Evolutionary conservation across 2,888 invertebrate species (phyloP), one percentile per base, ranked within the genome.

Genomic region (Lysandra coridon): DNA sequence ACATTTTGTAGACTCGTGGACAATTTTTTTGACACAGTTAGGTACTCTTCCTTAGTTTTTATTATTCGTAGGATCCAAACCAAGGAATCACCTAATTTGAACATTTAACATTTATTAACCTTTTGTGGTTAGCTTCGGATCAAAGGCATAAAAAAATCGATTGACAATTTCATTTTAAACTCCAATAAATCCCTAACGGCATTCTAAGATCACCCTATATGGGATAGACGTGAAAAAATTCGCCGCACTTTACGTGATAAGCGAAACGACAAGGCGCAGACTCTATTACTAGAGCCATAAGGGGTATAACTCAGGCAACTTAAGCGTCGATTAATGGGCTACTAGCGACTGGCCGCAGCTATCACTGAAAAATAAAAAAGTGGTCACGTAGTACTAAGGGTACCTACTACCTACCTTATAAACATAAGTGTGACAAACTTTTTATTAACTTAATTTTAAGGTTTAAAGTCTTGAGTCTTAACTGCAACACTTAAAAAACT

Each of bases 211-310:
- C 64, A 30, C 10, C 69, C 69, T 37, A 37, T 69, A 69, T 37
- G 69, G 33, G 33, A 14, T 33, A 10, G 69, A 69, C 69, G 69
- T 69, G 69, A 7, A 69, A 69, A 69, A 69, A 69, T 69, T 69
- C 1, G 69, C 69, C 33, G 69, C 69, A 69, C 12, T 69, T 69
- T 69, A 69, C 33, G 33, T 69, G 69, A 14, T 33, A 69, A 4
- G 69, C 14, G 49, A 49, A 12, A 69, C 14, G 69, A 30, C 30
- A 5, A 14, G 12, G 69, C 7, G 30, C 30, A 23, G 64, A 30
- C 30, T 10, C 30, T 64, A 64, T 64, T 64, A 64, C 64, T 64
- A 64, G 12, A 30, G 30, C 12, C 4, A 30, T 64, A 64, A 64
- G 10, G 30, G 7, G 12, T 23, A 64, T 23, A 23, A 57, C 49